A percentile compares a stretch with the other conserved stretches of the same genome.
phyloP scores from a whole-genome alignment of 2,888 invertebrate genomes.

The Rhagophthalmus giganteus region DNA sequence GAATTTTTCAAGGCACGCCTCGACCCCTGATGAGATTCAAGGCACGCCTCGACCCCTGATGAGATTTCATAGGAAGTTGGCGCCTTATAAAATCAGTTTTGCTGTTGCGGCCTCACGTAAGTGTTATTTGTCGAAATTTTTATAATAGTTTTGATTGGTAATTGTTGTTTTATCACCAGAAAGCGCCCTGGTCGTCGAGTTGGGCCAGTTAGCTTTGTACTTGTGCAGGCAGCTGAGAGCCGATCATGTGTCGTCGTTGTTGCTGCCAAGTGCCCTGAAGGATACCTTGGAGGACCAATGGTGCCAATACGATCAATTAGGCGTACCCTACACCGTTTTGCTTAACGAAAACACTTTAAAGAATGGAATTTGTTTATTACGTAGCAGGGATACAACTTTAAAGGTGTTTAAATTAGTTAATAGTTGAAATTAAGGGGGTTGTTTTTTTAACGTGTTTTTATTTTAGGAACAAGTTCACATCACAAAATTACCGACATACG shows the following conservation, averaged over 20 bases:
- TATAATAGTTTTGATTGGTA: constrained; percentile 11
- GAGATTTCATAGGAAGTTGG: constrained; percentile 69
- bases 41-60: constrained; percentile 55
- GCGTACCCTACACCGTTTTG: constrained; percentile 74
- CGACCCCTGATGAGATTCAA: constrained; percentile 58
- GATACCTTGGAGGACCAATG: constrained; percentile 54
- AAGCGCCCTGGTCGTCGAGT: constrained; percentile 48
- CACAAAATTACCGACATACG: constrained; percentile 64
- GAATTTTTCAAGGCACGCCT: constrained; percentile 53
- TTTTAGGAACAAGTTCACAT: constrained; percentile 73
- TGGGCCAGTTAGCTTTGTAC: constrained; percentile 61
- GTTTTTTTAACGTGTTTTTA: no score
- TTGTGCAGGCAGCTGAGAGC: constrained; percentile 59
- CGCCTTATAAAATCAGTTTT: constrained; percentile 77
- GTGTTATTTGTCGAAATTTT: constrained; percentile 25
- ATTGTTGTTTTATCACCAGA: constrained; percentile 10
- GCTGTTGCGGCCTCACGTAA: constrained; percentile 57
- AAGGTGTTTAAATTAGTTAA: constrained; percentile 58
- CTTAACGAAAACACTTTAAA: constrained; percentile 68
- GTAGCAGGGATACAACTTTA: constrained; percentile 69
- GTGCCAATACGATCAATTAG: constrained; percentile 62
- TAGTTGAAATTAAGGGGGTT: no score
- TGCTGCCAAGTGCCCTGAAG: constrained; percentile 48
- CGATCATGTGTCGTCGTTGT: constrained; percentile 52
- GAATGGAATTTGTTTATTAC: constrained; percentile 69